Base-by-base conservation (phyloP, 2,888 invertebrate genomes). In the Dyspetes luteomarginatus region DNA sequence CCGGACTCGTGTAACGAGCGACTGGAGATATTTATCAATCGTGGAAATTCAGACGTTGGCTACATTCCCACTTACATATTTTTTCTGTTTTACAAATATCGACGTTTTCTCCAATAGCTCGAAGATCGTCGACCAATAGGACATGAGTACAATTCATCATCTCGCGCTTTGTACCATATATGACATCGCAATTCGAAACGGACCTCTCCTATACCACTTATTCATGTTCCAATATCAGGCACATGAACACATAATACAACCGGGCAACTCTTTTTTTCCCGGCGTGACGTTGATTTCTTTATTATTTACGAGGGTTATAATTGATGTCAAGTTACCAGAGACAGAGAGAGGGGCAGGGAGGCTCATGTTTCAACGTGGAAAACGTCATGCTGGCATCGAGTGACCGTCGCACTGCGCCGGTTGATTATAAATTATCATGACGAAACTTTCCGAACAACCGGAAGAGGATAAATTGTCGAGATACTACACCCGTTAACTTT, bases 1-100 rank as follows among this genome's bases (percentile, higher is more conserved):
- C 1, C 30, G 22, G 55, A 68, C n/a, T 7, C 9, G n/a, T 65
- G 24, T 56, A 74, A 36, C 19, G 65, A 56, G 22, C n/a, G 15
- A 26, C 12, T 9, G 26, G 52, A 52, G 19, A 65, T 28, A 74
- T 74, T 74, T 65, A 62, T 74, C 65, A 74, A 65, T 65, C 9
- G 55, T 7, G 17, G 12, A 24, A 65, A 74, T 65, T 65, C 56
- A 30, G 65, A 56, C 30, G 28, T 45, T 74, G 45, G 28, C 19
- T 55, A 15, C 36, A 7, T 48, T 36, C 55, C 1, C 19, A 26
- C 43, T 48, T 48, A 36, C 73, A 41, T 64, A 52, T 41, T 55
- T 24, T 4, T 67, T 67, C 56, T 24, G 62, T 36, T 69, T 56
- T 28, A 19, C 56, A 7, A 41, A 41, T 60, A 36, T 36, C 36